A percentile compares a stretch with the other conserved stretches of the same genome.
Conservation (phyloP, 2,113 vertebrate species). For the Opisthocomus hoazin region DNA sequence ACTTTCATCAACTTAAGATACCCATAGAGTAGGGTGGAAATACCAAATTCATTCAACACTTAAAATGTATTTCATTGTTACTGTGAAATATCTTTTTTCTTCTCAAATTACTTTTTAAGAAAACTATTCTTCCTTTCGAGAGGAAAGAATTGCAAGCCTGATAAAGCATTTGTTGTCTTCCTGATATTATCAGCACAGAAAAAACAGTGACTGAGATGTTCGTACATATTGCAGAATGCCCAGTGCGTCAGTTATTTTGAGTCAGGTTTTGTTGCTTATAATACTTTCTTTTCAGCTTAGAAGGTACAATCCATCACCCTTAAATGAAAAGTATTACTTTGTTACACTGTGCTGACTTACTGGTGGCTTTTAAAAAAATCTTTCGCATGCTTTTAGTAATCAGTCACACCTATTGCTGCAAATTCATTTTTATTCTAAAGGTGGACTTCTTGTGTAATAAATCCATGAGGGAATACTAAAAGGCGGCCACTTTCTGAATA, state of each 20-base stretch:
- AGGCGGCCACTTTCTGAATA: not conserved
- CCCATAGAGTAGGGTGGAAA: not conserved
- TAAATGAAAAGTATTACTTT: not conserved
- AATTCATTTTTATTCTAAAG: not conserved
- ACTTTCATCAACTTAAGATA: not conserved
- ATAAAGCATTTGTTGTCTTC: not conserved
- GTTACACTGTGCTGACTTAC: not conserved
- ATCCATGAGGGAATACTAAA: not conserved
- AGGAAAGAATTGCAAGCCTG: not conserved
- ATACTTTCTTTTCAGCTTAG: not conserved
- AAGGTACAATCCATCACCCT: not conserved
- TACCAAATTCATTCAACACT: not conserved
- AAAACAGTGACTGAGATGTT: not conserved
- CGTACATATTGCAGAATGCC: fast-evolving
- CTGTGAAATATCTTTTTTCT: not conserved
- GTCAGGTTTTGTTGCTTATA: not conserved
- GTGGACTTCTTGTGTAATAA: not conserved
- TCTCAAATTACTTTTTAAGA: not conserved
- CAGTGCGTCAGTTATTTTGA: not conserved
- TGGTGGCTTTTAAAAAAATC: not conserved
- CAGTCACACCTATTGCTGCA: not conserved
- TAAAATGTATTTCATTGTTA: not conserved
- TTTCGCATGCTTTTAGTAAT: not conserved
- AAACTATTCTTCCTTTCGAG: not conserved
- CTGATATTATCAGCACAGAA: not conserved